Conservation (phyloP, 2,888 invertebrate genomes). For the Chymomyza procnemis region DNA sequence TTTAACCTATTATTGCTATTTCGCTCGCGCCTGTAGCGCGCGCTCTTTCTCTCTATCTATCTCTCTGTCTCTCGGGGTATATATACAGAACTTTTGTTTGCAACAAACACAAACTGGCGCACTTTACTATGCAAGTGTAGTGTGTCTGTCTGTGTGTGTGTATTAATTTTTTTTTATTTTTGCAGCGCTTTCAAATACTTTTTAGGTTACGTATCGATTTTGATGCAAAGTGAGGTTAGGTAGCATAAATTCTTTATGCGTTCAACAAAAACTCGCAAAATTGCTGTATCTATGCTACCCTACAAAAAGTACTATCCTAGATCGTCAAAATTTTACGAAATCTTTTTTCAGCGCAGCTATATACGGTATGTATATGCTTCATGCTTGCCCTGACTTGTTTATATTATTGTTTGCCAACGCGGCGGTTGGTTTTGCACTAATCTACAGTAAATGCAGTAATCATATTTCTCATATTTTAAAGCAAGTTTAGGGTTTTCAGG, state of each 20-base stretch:
- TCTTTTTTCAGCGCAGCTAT: not conserved
- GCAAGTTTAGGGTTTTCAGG: conserved; percentile 2
- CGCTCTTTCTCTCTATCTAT: too few species aligned
- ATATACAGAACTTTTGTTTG: not conserved
- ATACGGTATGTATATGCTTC: not conserved
- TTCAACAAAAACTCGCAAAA: not conserved
- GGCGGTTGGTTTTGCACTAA: not conserved
- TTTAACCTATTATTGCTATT: conserved; percentile 50
- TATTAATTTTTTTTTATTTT: conserved; percentile 33
- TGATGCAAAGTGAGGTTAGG: conserved; percentile 58
- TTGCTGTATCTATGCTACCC: not conserved
- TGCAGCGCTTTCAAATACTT: conserved; percentile 64
- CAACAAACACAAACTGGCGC: conserved; percentile 1
- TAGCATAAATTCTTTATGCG: conserved; percentile 10
- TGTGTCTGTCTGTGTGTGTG: conserved; percentile 35
- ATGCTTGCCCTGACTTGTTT: not conserved
- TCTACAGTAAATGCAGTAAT: not conserved
- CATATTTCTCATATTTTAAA: not conserved
- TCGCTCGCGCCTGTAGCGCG: conserved; percentile 38
- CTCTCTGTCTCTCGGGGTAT: too few species aligned
- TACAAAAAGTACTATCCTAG: not conserved
- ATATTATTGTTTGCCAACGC: not conserved
- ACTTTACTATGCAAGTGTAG: conserved; percentile 6
- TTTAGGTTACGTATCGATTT: conserved; percentile 72
- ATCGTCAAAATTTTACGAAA: not conserved